A percentile compares a stretch with the other conserved stretches of the same genome.
Evolutionary conservation across 2,888 invertebrate species (phyloP).

Genomic region (Eristalis intricaria): DNA sequence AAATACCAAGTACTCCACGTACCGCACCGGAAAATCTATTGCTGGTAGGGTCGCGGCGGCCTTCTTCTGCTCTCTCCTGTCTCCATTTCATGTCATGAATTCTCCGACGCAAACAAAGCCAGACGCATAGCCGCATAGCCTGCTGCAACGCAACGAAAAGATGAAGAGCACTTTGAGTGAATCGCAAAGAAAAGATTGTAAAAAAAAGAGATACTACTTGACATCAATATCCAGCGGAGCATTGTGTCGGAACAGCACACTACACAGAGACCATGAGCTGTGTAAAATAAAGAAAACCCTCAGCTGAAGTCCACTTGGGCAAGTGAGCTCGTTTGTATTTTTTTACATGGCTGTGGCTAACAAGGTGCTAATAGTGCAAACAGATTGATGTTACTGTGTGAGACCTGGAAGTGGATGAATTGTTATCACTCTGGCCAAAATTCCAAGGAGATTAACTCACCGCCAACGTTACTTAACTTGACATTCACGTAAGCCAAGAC

Average conservation of each 20-base stretch:
- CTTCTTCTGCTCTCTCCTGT: background rate
- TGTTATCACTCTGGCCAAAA: too few species aligned
- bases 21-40: conserved; percentile 63
- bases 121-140: background rate
- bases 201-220: conserved; percentile 51
- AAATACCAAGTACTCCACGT: conserved; percentile 41
- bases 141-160: conserved; percentile 20
- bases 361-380: background rate
- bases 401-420: background rate
- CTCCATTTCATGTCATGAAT: conserved; percentile 32
- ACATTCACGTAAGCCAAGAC: background rate
- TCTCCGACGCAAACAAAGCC: conserved; percentile 46
- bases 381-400: background rate
- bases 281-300: background rate
- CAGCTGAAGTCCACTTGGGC: background rate
- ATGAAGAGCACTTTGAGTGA: conserved; percentile 25
- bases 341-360: background rate
- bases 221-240: conserved; percentile 63
- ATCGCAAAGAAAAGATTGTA: conserved; percentile 4
- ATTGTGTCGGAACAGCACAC: conserved; percentile 60
- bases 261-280: conserved; percentile 34
- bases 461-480: background rate
- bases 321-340: background rate
- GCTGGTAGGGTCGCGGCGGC: conserved; percentile 5
- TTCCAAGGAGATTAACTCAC: background rate